A percentile compares a stretch with the other conserved stretches of the same genome.
Evolutionary conservation across 2,888 invertebrate species (phyloP).

Genomic region (Gymnocheta viridis): DNA sequence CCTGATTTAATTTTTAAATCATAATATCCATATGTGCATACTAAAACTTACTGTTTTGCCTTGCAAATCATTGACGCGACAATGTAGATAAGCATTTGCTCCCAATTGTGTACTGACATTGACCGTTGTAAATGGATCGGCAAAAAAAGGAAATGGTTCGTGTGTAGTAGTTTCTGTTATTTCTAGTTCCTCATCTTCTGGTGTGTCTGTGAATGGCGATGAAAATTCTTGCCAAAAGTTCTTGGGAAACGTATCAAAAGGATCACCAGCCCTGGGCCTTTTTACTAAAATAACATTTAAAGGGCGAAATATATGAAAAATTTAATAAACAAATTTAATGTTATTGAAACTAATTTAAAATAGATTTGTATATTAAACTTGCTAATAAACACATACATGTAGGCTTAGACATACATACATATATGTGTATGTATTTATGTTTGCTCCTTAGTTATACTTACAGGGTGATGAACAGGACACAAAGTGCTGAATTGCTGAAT

Average conservation of each 20-base stretch:
- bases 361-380: too few species aligned
- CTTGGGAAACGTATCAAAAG: slow-evolving; percentile 82
- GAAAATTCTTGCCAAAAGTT: slow-evolving; percentile 82
- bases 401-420: too few species aligned
- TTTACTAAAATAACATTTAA: slow-evolving; percentile 75
- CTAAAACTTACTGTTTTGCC: slow-evolving; percentile 86
- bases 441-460: slow-evolving; percentile 72
- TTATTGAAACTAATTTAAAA: not conserved
- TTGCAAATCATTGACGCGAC: slow-evolving; percentile 86
- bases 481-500: slow-evolving; percentile 79
- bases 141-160: slow-evolving; percentile 88
- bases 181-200: slow-evolving; percentile 80
- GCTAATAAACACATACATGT: too few species aligned
- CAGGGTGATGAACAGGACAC: slow-evolving; percentile 79
- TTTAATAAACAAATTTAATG: not conserved
- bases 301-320: not conserved
- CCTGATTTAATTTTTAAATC: too few species aligned
- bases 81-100: slow-evolving; percentile 86
- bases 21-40: too few species aligned
- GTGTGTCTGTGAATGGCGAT: slow-evolving; percentile 82
- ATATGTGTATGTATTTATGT: too few species aligned
- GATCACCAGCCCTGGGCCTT: slow-evolving; percentile 81
- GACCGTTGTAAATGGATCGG: slow-evolving; percentile 85
- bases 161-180: slow-evolving; percentile 83
- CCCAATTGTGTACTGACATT: slow-evolving; percentile 87